Percentiles rank a stretch among this genome's conserved stretches.
phyloP scores from a whole-genome alignment of 35 echinoderm and acorn worm genomes.

The Strongylocentrotus purpuratus region DNA sequence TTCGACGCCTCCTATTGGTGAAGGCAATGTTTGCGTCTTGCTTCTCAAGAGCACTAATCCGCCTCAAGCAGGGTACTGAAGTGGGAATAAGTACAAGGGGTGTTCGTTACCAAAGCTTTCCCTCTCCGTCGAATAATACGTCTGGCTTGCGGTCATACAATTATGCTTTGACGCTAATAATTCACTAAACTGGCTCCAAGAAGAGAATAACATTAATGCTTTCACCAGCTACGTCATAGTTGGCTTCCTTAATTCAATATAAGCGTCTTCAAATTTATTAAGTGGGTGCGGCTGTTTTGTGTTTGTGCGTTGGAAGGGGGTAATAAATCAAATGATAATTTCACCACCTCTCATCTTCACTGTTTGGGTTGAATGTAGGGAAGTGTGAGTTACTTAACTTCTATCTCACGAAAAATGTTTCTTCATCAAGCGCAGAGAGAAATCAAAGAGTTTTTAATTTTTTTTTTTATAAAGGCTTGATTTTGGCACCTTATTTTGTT shows the following conservation, averaged over 20 bases:
- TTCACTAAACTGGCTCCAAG: background rate
- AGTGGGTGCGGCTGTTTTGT: too few species aligned
- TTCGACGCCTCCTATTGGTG: background rate
- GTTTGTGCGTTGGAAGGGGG: too few species aligned
- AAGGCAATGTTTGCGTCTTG: background rate
- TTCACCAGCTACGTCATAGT: background rate
- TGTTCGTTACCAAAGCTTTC: background rate
- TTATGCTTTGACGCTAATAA: background rate
- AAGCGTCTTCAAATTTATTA: too few species aligned
- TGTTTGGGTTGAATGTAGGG: too few species aligned
- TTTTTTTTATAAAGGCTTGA: too few species aligned
- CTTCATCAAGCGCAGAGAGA: too few species aligned
- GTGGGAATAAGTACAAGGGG: background rate
- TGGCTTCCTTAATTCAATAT: background rate
- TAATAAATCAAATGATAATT: too few species aligned
- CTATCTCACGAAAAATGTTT: too few species aligned
- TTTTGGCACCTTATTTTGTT: too few species aligned
- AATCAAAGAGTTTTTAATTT: too few species aligned
- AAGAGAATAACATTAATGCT: background rate
- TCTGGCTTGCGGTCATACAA: background rate
- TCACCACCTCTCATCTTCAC: too few species aligned
- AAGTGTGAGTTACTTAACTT: too few species aligned
- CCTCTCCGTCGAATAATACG: background rate
- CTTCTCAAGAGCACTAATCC: background rate
- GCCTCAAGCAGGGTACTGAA: background rate